Base-by-base conservation (phyloP, 2,113 vertebrate species). In the Pionites leucogaster region DNA sequence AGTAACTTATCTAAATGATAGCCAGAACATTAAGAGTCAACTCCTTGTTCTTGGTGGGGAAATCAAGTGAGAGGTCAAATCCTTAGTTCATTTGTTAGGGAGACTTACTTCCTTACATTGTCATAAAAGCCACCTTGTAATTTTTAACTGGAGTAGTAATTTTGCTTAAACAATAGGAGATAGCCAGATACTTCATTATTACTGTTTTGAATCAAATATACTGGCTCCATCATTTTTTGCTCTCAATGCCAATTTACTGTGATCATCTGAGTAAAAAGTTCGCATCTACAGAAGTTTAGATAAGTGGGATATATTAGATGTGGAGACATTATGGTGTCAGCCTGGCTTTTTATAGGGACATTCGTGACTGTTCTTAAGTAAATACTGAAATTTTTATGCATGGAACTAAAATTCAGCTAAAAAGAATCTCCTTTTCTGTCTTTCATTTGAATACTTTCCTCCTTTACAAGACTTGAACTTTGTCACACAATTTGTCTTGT, bases 91-190 rank as follows among this genome's bases (percentile, higher is more conserved):
- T 92, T 95, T 94, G 84, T 90, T 80, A 70, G 85, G 74, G 78
- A 77, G 49, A 72, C 23, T 57, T 76, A 44, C 55, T 94, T 95
- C 87, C 93, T 95, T 42, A 65, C 59, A 88, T 93, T 96, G 90
- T 93, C n/a, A 28, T 22, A 29, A 75, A 57, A 90, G 11, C 22
- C 17, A 82, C 52, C 6, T 76, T 37, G 17, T 72, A 15, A 52
- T 83, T 76, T 85, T 72, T 65, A 85, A 82, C 33, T 75, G 39
- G 33, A 60, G 62, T 62, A 75, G 41, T 89, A 72, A 44, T 72
- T 91, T 76, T 80, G 17, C 63, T 78, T 74, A 31, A 90, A 86
- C 50, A 79, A 50, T 86, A 86, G 79, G 67, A 86, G 90, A 77
- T 55, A 53, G 25, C 8, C 75, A 93, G 46, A 27, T 80, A 35